These are phyloP conservation scores for Xestia c-nigrum DNA, from an alignment of 2,888 invertebrate genomes.

Conservation along the genomic window DNA sequence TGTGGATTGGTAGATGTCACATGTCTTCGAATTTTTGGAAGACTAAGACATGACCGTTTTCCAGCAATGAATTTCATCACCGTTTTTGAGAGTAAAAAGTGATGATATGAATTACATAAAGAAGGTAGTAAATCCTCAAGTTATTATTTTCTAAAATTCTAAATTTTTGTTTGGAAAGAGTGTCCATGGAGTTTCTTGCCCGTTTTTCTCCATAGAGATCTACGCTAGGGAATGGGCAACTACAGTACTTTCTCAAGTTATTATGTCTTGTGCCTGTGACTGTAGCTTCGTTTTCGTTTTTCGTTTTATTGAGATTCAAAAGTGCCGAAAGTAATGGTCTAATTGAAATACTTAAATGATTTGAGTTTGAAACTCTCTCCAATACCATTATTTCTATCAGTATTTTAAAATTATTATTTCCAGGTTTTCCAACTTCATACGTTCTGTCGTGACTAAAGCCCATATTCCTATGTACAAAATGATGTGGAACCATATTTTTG, in stretches of 20 bases:
- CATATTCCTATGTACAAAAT: slow-evolving; percentile 10
- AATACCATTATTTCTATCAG: background rate
- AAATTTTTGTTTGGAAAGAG: too few relatives aligned
- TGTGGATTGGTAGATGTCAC: background rate
- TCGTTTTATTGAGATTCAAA: too few relatives aligned
- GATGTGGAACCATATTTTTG: slow-evolving; percentile 24
- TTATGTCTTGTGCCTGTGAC: too few relatives aligned
- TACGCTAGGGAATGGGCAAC: too few relatives aligned
- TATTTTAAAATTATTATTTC: background rate
- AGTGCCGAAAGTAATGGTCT: too few relatives aligned
- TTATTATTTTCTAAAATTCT: background rate
- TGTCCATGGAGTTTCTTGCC: too few relatives aligned
- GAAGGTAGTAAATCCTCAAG: background rate
- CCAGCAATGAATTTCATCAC: background rate
- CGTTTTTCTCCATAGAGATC: too few relatives aligned
- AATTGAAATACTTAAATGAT: too few relatives aligned
- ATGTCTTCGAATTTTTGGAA: background rate
- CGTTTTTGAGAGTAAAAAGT: background rate
- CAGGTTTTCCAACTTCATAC: background rate
- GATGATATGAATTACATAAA: background rate
- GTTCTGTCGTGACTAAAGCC: slow-evolving; percentile 32
- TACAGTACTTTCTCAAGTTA: too few relatives aligned
- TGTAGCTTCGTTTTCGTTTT: too few relatives aligned
- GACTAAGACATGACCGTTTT: too few relatives aligned
- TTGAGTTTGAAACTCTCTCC: background rate